Percentiles rank a stretch among this genome's conserved stretches.
phyloP scores from a whole-genome alignment of 2,113 vertebrate species.

The Erpornis zantholeuca region DNA sequence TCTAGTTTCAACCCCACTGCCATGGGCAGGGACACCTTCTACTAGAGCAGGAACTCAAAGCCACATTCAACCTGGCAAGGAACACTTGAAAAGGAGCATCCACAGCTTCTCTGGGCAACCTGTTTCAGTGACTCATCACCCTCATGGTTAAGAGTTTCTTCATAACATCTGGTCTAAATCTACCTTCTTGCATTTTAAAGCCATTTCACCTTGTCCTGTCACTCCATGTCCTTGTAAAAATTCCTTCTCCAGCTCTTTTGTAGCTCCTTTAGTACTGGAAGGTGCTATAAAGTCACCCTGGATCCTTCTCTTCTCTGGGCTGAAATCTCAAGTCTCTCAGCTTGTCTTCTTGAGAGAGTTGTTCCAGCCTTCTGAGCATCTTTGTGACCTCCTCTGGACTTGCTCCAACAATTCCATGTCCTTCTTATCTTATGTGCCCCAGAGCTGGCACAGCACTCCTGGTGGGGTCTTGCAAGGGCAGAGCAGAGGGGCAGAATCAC shows the following conservation, averaged over 20 bases:
- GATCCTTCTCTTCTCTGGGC: background rate
- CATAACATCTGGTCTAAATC: background rate
- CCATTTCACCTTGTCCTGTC: background rate
- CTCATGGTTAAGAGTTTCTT: background rate
- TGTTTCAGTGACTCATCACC: background rate
- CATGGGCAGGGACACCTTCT: background rate
- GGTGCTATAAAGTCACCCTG: background rate
- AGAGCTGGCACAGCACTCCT: background rate
- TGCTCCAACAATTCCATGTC: background rate
- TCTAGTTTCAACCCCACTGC: background rate
- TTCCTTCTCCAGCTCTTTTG: background rate
- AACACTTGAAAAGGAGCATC: background rate
- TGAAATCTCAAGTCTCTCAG: background rate
- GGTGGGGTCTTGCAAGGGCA: background rate
- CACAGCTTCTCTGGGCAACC: background rate
- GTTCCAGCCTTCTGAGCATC: background rate
- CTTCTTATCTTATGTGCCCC: background rate
- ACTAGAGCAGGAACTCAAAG: background rate
- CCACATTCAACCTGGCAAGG: rapidly evolving
- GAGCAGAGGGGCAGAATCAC: background rate
- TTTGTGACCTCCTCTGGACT: background rate
- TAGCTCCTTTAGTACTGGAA: background rate
- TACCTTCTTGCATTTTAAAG: background rate
- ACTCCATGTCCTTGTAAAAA: background rate
- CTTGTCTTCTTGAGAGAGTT: background rate